Conservation (phyloP, 2,113 vertebrate genomes). For the Uropsilus gracilis region DNA sequence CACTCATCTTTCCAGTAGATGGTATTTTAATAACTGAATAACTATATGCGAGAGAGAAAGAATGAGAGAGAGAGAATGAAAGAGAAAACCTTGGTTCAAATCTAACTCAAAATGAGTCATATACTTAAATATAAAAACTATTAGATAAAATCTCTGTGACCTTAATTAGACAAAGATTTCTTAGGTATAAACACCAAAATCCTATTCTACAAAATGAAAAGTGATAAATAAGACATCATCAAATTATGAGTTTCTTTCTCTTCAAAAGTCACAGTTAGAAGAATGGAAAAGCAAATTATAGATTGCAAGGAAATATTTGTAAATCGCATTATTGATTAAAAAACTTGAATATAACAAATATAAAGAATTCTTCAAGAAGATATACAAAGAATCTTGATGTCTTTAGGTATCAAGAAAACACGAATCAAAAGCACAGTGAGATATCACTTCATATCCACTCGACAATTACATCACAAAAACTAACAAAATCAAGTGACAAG, state of each 20-base stretch:
- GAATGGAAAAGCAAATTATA: constrained; percentile 19
- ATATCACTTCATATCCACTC: neutral
- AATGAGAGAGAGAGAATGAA: no score
- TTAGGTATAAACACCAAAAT: constrained; percentile 9
- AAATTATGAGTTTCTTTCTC: constrained; percentile 32
- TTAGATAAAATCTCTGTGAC: neutral
- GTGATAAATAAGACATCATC: neutral
- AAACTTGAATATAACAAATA: neutral
- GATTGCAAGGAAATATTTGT: neutral
- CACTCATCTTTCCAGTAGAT: neutral
- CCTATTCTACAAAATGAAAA: neutral
- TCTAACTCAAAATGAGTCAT: neutral
- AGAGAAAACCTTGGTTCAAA: neutral
- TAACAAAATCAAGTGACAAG: neutral
- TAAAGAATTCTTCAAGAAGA: neutral
- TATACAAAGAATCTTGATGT: neutral
- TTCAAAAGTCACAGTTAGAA: neutral
- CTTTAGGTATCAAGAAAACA: neutral
- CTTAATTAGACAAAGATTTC: neutral
- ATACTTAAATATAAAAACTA: neutral
- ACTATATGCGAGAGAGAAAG: neutral
- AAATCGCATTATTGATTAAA: neutral
- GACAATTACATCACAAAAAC: neutral
- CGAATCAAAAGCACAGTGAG: neutral
- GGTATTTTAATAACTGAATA: neutral